A percentile compares a stretch with the other conserved stretches of the same genome.
Conservation (phyloP, 2,888 invertebrate genomes). For the Galeruca laticollis region DNA sequence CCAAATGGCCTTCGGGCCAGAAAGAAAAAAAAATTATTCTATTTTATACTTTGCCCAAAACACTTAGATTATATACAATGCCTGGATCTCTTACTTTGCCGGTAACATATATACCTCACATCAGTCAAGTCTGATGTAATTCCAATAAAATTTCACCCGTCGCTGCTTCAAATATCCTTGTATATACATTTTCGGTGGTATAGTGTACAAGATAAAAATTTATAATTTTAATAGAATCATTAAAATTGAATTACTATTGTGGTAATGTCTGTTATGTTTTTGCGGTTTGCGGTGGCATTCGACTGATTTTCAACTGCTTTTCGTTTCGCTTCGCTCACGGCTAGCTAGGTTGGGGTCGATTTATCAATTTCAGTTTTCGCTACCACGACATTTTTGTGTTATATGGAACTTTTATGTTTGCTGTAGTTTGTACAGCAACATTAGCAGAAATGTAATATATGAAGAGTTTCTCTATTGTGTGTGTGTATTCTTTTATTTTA, state of each 20-base stretch:
- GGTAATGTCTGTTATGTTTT: conserved; percentile 39
- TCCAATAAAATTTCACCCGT: neutral
- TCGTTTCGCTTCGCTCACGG: conserved; percentile 53
- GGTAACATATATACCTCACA: too few species aligned
- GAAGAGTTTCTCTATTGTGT: conserved; percentile 57
- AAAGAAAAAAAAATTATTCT: too few species aligned
- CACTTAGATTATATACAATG: too few species aligned
- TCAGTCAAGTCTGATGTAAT: neutral
- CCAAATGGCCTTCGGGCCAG: too few species aligned
- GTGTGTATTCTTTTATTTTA: conserved; percentile 54
- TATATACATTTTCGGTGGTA: conserved; percentile 19
- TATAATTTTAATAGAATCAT: conserved; percentile 34
- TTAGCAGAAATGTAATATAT: conserved; percentile 59
- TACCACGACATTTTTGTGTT: conserved; percentile 56
- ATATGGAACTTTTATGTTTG: conserved; percentile 57
- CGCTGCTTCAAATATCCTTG: neutral
- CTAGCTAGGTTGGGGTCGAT: conserved; percentile 51
- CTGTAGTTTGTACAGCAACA: conserved; percentile 57
- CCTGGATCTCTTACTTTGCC: too few species aligned
- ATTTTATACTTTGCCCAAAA: too few species aligned
- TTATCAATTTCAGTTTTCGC: conserved; percentile 61
- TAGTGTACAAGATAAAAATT: conserved; percentile 29
- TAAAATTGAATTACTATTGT: conserved; percentile 51
- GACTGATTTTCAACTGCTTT: conserved; percentile 50
- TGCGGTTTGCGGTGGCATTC: conserved; percentile 52